Evolutionary conservation across 2,113 vertebrate species (phyloP), one percentile per base, ranked within the genome.

Genomic region (Galbula dea): DNA sequence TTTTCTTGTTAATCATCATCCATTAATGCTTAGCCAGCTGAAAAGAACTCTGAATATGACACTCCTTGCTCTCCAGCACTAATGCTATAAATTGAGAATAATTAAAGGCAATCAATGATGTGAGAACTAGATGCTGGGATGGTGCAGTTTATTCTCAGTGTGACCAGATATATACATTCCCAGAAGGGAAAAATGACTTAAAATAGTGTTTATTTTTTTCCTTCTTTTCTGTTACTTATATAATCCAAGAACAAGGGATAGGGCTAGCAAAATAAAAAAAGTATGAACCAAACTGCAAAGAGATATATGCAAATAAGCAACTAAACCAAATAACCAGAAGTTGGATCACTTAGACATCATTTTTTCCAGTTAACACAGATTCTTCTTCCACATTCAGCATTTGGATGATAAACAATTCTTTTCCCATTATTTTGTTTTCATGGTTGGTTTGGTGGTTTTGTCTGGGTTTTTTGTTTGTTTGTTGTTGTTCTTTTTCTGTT

Each of bases 11-110:
- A 86, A 90, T 96, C 86, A 93, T 79, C 85, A 75, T 75, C 90
- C 88, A 91, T 90, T 96, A 94, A 75, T 88, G 80, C 90, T 94
- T 86, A 83, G 46, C 61, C 77, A 92, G 92, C 93, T 90, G 90
- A 91, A 94, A 79, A 88, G 76, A 26, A 21, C 69, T 66, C 55
- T 55, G 79, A 80, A 46, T 73, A 89, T 85, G 73, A 90, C 74
- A 87, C 73, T 21, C 15, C n/a, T 90, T 86, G 45, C 69, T 92
- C 75, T 90, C 62, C 79, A 88, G 37, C 61, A n/a, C 46, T 91
- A 86, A 79, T 76, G 49, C 32, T 92, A 69, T 73, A 92, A 86
- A 93, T 62, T 88, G 54, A 82, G 49, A 82, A 59, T 84, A 90
- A 91, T 97, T 90, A 91, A 94, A 82, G 57, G 45, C 69, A 91